Evolutionary conservation across 2,797 vertebrate species (phyloP).

Genomic region (Chrosomus eos): DNA sequence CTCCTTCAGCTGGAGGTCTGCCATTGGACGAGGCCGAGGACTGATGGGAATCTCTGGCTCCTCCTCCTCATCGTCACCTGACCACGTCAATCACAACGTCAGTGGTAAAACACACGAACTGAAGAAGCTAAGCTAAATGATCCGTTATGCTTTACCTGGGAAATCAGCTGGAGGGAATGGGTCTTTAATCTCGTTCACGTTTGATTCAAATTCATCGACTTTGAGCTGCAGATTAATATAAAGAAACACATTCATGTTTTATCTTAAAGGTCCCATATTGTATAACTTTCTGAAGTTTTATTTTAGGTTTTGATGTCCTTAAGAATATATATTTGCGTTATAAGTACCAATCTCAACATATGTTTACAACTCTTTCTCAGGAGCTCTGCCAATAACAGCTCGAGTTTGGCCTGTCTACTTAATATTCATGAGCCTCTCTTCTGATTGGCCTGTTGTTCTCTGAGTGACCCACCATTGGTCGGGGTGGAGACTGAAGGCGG

Average conservation of each 20-base stretch:
- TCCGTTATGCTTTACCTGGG: constrained; percentile 78
- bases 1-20: constrained; percentile 93
- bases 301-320: no score
- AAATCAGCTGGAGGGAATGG: constrained; percentile 95
- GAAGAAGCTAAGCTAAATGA: background rate
- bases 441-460: no score
- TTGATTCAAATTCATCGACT: constrained; percentile 94
- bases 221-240: constrained; percentile 80
- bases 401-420: no score
- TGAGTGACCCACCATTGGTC: no score
- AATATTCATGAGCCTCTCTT: no score
- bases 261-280: no score
- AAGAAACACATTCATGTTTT: background rate
- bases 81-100: background rate
- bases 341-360: no score
- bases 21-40: constrained; percentile 90
- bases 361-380: no score
- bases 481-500: no score
- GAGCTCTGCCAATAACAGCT: no score
- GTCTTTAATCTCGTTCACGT: constrained; percentile 94
- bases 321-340: no score
- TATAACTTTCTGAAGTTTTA: no score
- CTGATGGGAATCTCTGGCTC: constrained; percentile 92
- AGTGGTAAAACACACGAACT: background rate
- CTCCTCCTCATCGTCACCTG: constrained; percentile 95